Conservation (phyloP, 2,888 invertebrate species). For the Cremastinae sp. region DNA sequence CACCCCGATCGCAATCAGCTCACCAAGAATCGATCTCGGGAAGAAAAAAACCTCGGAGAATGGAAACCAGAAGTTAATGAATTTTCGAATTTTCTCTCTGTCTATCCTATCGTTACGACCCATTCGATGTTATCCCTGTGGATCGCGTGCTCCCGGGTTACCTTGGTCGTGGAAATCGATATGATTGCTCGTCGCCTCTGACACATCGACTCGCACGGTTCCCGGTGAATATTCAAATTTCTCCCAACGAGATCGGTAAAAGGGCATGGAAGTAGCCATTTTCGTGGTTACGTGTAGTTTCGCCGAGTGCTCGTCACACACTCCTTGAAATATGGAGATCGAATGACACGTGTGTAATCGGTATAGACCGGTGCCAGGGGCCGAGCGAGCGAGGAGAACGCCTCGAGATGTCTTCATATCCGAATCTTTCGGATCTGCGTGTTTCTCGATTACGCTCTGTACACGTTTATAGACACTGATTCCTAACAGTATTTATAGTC, state of each 20-base stretch:
- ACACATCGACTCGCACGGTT: constrained; percentile 46
- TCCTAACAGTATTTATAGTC: no score
- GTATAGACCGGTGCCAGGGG: constrained; percentile 14
- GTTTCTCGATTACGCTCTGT: no score
- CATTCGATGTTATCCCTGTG: constrained; percentile 67
- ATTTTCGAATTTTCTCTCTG: no score
- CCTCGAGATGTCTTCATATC: constrained; percentile 49
- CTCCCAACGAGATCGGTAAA: constrained; percentile 29
- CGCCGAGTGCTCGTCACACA: background rate
- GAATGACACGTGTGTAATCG: constrained; percentile 31
- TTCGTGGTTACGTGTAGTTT: constrained; percentile 22
- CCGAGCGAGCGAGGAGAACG: background rate
- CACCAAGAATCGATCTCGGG: no score
- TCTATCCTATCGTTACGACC: constrained; percentile 39
- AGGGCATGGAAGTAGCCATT: background rate
- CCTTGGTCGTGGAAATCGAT: constrained; percentile 74
- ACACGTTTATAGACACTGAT: no score
- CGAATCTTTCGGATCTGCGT: constrained; percentile 6
- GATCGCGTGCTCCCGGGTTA: constrained; percentile 77
- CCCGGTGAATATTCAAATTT: constrained; percentile 58
- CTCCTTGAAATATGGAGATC: constrained; percentile 35
- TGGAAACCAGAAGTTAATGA: no score
- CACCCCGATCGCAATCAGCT: no score
- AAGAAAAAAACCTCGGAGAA: no score
- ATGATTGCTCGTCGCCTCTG: constrained; percentile 67